Conservation (phyloP, 1,140 invertebrate genomes). For the Mamestra configurata region DNA sequence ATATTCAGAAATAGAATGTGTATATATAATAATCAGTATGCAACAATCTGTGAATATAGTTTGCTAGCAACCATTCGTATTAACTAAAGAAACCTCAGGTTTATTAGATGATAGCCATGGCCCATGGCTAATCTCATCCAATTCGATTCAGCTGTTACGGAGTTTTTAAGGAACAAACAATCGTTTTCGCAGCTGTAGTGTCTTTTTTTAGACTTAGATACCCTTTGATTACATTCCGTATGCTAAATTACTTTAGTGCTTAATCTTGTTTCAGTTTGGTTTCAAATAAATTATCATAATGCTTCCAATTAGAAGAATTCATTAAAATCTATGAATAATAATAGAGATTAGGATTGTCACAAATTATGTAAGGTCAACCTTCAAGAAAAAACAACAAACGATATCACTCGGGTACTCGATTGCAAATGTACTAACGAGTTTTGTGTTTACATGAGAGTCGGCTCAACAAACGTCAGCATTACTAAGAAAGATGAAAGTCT, state of each 20-base stretch:
- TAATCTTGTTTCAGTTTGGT: too few relatives aligned
- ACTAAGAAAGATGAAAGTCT: conserved; percentile 48
- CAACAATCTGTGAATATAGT: not conserved
- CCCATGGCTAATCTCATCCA: conserved; percentile 15
- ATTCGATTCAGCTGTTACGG: conserved; percentile 40
- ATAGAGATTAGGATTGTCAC: conserved; percentile 19
- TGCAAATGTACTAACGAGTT: conserved; percentile 15
- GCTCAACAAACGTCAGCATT: conserved; percentile 10
- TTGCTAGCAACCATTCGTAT: conserved; percentile 1
- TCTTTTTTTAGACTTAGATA: not conserved
- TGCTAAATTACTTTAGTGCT: not conserved
- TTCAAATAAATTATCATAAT: not conserved
- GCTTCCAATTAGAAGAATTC: not conserved
- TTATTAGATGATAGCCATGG: conserved; percentile 1
- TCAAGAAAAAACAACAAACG: conserved; percentile 4
- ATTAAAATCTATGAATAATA: conserved; percentile 17
- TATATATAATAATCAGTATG: not conserved
- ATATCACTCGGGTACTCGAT: not conserved
- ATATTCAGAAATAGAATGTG: not conserved
- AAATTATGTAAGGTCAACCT: conserved; percentile 22
- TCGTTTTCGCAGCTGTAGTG: not conserved
- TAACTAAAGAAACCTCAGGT: not conserved
- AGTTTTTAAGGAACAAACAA: conserved; percentile 7
- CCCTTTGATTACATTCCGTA: not conserved
- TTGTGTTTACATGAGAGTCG: conserved; percentile 36